These are phyloP conservation scores for Clytia hemisphaerica DNA, from an alignment of 30 jellyfish, hydroid and myxozoan species.

Conservation along the genomic window DNA sequence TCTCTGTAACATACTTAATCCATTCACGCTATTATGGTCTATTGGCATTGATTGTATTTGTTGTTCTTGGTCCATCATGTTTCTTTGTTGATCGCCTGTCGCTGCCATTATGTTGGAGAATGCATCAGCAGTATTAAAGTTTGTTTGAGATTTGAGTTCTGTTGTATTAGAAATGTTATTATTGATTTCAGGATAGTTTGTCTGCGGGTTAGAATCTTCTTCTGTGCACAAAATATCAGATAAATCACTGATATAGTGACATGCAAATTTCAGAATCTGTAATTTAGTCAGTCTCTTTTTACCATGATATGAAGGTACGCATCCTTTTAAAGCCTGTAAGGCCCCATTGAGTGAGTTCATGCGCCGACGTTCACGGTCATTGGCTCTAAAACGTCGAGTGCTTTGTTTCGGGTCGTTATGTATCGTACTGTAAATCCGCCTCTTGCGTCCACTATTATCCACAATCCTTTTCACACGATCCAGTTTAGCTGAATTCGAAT, in stretches of 20 bases:
- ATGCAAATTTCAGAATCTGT: slow-evolving; percentile 59
- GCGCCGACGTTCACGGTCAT: slow-evolving; percentile 84
- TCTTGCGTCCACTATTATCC: slow-evolving; percentile 25
- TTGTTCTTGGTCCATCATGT: no score
- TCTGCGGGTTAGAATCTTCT: no score
- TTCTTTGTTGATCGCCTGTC: no score
- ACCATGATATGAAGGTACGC: slow-evolving; percentile 62
- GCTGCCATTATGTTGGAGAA: no score
- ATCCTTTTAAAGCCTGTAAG: slow-evolving; percentile 64
- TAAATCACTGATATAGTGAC: slow-evolving; percentile 59
- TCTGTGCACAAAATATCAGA: slow-evolving; percentile 46
- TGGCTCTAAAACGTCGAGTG: slow-evolving; percentile 89
- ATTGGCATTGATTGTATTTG: no score
- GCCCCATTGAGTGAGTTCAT: slow-evolving; percentile 91
- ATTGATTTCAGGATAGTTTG: no score
- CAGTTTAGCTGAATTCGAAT: no score
- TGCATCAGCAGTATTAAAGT: no score
- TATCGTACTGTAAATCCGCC: slow-evolving; percentile 72
- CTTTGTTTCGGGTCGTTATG: slow-evolving; percentile 84
- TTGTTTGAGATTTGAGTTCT: no score
- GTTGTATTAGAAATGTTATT: no score
- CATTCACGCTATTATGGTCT: no score
- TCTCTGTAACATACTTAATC: no score
- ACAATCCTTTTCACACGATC: slow-evolving; percentile 16
- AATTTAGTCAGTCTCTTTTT: slow-evolving; percentile 71